Evolutionary conservation across 2,113 vertebrate genomes (phyloP), one percentile per base, ranked within the genome.

Genomic region (Saguinus imperator): DNA sequence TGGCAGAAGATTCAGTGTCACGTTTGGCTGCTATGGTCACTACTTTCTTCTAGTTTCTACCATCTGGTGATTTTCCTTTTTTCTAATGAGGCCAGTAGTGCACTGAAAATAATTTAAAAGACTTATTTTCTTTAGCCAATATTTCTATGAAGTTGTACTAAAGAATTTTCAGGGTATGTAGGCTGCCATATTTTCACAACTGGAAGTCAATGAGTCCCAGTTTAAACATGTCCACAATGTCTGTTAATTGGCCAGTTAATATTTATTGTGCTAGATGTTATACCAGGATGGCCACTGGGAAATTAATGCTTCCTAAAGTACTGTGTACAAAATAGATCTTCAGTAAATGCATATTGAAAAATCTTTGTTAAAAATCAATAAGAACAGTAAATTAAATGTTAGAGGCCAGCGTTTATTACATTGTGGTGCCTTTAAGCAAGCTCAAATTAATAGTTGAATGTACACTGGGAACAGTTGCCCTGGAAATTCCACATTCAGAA

Each of bases 331-430:
- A 95, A 81, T 11, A 52, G 66, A 86, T 77, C 29, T 77, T 77
- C 58, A 93, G n/a, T 70, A 88, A 95, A 29, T 91, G 1, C 5
- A 66, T 37, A 66, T 20, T 20, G 13, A 13, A 66, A 90, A 72
- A 52, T 94, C 14, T 52, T 92, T 66, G 16, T 9, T 64, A 35
- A 93, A 32, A 17, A 85, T 55, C 73, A 86, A 75, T 83, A 86
- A 79, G 10, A 94, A 6, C 20, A 93, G 20, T 92, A 81, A 87
- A 76, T 92, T 91, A 87, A 86, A 89, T 85, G 50, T 17, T 91
- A 16, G 23, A 40, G 23, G n/a, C 25, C 1, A 40, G 25, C 8
- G 45, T 81, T 94, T 81, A 97, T 27, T 66, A 61, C 23, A 58
- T 91, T 82, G 77, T 43, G 32, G 13, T 52, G 4, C 14, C 52